Conservation (phyloP, 2,888 invertebrate genomes). For the Watsonalla cultraria region DNA sequence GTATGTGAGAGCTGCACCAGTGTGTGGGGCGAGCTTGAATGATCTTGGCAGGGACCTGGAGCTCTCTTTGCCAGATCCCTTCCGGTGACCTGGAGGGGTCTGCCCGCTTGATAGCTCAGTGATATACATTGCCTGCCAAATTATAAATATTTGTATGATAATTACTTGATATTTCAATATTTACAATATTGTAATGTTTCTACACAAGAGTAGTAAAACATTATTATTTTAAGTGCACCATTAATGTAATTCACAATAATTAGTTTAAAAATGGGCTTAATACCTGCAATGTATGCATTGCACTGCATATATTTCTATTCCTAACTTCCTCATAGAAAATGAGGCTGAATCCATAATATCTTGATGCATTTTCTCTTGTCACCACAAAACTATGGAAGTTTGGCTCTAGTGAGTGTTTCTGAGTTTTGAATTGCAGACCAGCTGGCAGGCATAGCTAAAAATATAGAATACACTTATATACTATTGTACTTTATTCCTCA, state of each 20-base stretch:
- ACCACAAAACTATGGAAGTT: conserved; percentile 98
- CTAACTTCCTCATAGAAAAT: conserved; percentile 98
- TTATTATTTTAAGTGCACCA: not conserved
- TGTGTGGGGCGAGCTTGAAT: conserved; percentile 89
- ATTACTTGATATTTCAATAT: no score
- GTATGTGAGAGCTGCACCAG: conserved; percentile 88
- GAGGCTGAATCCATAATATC: conserved; percentile 95
- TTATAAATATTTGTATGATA: not conserved
- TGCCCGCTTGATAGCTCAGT: conserved; percentile 92
- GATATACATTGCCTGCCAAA: conserved; percentile 89
- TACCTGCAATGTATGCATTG: conserved; percentile 96
- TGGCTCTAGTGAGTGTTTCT: conserved; percentile 92
- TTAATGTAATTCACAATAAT: no score
- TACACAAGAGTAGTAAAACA: not conserved
- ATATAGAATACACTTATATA: conserved; percentile 3
- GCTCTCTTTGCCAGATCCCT: conserved; percentile 80
- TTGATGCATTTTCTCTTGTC: conserved; percentile 96
- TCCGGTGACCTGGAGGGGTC: conserved; percentile 80
- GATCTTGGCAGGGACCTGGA: conserved; percentile 93
- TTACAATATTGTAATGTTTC: no score
- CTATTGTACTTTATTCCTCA: no score
- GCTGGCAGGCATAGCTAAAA: conserved; percentile 94
- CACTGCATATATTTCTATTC: conserved; percentile 94
- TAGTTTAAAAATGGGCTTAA: conserved; percentile 14
- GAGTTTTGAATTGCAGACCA: conserved; percentile 96